These are phyloP conservation scores for Lobophora halterata DNA, from an alignment of 2,888 invertebrate species.

Conservation along the genomic window DNA sequence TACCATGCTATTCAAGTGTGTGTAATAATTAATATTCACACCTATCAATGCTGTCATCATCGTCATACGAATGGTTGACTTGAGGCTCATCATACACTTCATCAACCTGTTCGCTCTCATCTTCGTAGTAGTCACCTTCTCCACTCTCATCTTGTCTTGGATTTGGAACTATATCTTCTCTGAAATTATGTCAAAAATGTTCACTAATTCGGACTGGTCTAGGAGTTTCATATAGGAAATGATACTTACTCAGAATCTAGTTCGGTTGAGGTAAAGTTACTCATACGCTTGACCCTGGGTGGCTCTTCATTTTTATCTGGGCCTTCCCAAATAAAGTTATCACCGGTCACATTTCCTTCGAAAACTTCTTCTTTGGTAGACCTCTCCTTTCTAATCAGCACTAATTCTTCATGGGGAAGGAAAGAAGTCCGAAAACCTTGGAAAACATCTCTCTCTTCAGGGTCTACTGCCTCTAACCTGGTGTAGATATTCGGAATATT, in stretches of 20 bases:
- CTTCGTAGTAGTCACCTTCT: conserved; percentile 36
- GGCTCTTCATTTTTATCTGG: conserved; percentile 40
- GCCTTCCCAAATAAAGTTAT: conserved; percentile 52
- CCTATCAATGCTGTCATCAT: conserved; percentile 24
- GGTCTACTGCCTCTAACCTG: conserved; percentile 61
- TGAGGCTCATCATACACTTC: conserved; percentile 50
- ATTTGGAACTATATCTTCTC: conserved; percentile 33
- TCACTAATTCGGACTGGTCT: too few species aligned
- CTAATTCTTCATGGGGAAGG: conserved; percentile 76
- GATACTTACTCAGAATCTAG: conserved; percentile 60
- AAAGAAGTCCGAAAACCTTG: conserved; percentile 83
- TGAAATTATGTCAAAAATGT: conserved; percentile 23
- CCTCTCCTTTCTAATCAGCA: conserved; percentile 54
- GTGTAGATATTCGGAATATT: conserved; percentile 62
- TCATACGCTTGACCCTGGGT: conserved; percentile 61
- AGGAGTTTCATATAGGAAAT: too few species aligned
- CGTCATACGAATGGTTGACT: conserved; percentile 46
- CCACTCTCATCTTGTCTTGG: conserved; percentile 32
- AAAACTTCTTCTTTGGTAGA: conserved; percentile 40
- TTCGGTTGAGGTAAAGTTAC: conserved; percentile 49
- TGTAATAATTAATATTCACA: too few species aligned
- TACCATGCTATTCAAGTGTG: too few species aligned
- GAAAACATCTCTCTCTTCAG: conserved; percentile 81
- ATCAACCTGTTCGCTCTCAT: conserved; percentile 42
- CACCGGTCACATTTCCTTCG: conserved; percentile 55